phyloP scores from a whole-genome alignment of 2,113 vertebrate genomes.

The Rhodinocichla rosea region DNA sequence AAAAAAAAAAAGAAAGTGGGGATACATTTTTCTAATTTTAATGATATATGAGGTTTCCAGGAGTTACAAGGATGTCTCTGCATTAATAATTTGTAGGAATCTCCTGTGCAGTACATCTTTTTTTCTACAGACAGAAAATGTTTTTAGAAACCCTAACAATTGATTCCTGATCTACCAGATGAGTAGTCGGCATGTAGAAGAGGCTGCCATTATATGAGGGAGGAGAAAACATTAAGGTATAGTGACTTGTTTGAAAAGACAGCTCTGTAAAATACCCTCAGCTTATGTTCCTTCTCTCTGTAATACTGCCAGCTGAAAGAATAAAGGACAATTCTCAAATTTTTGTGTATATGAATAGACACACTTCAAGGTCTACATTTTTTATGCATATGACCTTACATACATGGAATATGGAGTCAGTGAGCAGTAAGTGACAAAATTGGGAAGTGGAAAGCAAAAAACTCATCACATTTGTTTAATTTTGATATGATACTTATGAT shows the following conservation, averaged over 20 bases:
- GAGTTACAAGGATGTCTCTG: background rate
- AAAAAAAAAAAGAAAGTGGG: background rate
- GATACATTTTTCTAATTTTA: background rate
- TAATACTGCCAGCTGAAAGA: background rate
- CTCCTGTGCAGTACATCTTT: background rate
- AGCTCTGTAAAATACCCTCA: background rate
- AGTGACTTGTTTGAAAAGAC: background rate
- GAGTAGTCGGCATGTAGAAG: background rate
- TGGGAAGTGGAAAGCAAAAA: background rate
- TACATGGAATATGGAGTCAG: background rate
- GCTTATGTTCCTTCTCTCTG: background rate
- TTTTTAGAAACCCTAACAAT: background rate
- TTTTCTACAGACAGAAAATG: background rate
- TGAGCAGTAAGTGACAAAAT: background rate
- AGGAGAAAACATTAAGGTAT: background rate
- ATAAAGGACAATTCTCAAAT: background rate
- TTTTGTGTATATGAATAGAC: background rate
- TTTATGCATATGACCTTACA: background rate
- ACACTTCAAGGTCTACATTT: background rate
- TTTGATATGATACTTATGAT: conserved; percentile 47
- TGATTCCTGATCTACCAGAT: background rate
- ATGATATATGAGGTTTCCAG: background rate
- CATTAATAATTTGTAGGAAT: background rate
- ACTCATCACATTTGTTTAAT: conserved; percentile 2
- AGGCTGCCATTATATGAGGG: background rate